Conservation (phyloP, 2,797 vertebrate genomes). For the Malurus leucopterus region DNA sequence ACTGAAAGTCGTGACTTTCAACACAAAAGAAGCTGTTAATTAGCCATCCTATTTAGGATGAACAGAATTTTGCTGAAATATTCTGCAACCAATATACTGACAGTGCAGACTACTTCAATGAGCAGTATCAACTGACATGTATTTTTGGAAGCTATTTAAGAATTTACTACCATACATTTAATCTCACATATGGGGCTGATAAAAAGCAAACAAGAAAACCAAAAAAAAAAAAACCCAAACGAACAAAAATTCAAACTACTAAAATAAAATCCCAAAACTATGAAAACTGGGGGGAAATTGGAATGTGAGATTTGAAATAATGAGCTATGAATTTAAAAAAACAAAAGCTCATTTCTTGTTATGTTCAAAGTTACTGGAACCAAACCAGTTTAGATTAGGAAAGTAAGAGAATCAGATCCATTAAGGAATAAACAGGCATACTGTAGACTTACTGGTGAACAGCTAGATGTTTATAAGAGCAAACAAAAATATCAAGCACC, state of each 20-base stretch:
- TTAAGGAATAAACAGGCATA: not conserved
- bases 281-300: not conserved
- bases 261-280: not conserved
- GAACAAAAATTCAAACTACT: not conserved
- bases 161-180: not conserved
- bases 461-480: not conserved
- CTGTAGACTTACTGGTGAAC: not conserved
- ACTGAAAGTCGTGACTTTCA: not conserved
- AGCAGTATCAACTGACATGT: not conserved
- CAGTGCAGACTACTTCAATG: not conserved
- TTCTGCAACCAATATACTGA: not conserved
- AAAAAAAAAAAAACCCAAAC: not conserved
- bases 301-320: not conserved
- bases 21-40: not conserved
- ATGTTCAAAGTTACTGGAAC: not conserved
- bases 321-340: not conserved
- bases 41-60: not conserved
- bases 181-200: not conserved
- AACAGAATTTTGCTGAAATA: not conserved
- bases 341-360: not conserved
- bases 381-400: not conserved
- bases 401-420: not conserved
- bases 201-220: accelerated
- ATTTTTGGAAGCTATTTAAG: not conserved
- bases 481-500: not conserved